A percentile compares a stretch with the other conserved stretches of the same genome.
Evolutionary conservation across 2,797 vertebrate species (phyloP).

Genomic region (Hapalemur alaotrensis): DNA sequence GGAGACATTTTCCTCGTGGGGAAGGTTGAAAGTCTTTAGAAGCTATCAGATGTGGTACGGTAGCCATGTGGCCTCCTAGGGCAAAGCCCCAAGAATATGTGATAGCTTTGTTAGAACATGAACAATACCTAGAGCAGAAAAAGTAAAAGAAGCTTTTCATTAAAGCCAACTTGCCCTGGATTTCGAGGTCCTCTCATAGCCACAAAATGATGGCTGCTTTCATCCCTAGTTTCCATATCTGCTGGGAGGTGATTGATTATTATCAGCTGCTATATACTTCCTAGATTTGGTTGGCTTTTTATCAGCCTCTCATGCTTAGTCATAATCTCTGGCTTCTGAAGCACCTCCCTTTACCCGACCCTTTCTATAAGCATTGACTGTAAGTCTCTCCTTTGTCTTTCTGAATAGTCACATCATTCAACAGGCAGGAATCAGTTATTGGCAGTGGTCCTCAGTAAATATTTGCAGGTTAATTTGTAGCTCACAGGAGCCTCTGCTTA

Average conservation of each 20-base stretch:
- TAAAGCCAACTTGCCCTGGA: neutral
- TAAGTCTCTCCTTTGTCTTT: neutral
- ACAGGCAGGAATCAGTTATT: neutral
- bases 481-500: neutral
- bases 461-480: neutral
- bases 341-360: neutral
- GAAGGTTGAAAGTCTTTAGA: neutral
- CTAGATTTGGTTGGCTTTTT: neutral
- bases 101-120: neutral
- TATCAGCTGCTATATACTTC: neutral
- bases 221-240: fast-evolving
- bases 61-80: fast-evolving
- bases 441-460: neutral
- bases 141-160: neutral
- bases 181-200: neutral
- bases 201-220: neutral
- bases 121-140: neutral
- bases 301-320: neutral
- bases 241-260: neutral
- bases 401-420: neutral
- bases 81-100: neutral
- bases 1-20: neutral
- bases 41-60: neutral
- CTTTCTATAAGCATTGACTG: neutral
- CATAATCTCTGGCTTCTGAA: neutral